Evolutionary conservation across 1,140 invertebrate genomes (phyloP), one percentile per base, ranked within the genome.

Genomic region (Thaumetopoea pityocampa): DNA sequence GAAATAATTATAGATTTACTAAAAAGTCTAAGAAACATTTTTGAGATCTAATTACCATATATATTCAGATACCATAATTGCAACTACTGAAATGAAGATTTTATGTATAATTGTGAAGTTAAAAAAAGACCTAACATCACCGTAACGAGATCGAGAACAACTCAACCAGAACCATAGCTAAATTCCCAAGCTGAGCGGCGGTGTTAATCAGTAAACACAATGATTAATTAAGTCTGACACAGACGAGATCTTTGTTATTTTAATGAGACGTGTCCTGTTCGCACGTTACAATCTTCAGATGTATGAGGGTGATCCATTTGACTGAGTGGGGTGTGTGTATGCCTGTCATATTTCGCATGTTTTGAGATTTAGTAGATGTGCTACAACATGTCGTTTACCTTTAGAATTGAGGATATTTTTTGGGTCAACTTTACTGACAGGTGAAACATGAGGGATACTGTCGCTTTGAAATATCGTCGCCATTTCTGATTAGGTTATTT

Each of bases 151-250:
- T 47, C 14, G 29, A 17, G 46, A 60, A 60, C 48, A 55, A 65
- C 33, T 64, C 51, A 61, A 60, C 52, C 64, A 67, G 51, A 68
- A 68, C 55, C 56, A 46, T 47, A 69, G 69, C 64, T 67, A 65
- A 72, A 72, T 69, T 61, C 54, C 34, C 38, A 56, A 63, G 61
- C 56, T 55, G 51, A 47, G 50, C 41, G 50, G 42, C 44, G 56
- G 70, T 68, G 67, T 64, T 70, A 70, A 76, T 72, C 60, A 72
- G 60, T 58, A 72, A 67, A 62, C 55, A 68, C 65, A 64, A 73
- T 73, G 66, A 71, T 69, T 71, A 76, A 76, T 76, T 67, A 57
- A 68, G 56, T 67, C 67, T 56, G 60, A 15, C 19, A 47, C 27
- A 48, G 60, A 52, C 51, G 53, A 51, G 53, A 70, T 72, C 68